phyloP scores from a whole-genome alignment of 2,888 invertebrate species.

The Taenaris catops region DNA sequence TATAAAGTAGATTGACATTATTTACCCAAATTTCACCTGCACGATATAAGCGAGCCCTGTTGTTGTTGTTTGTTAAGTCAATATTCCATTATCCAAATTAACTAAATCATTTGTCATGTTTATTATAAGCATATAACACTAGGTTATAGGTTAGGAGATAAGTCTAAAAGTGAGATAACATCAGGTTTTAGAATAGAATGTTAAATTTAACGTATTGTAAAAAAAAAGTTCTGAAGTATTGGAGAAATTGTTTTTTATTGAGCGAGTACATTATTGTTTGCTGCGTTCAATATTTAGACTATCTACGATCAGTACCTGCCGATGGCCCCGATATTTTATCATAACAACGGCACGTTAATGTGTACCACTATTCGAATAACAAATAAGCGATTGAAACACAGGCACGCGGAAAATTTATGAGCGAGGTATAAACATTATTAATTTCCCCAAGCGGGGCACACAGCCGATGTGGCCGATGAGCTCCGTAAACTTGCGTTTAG shows the following conservation, averaged over 20 bases:
- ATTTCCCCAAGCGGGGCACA: constrained; percentile 33
- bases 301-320: constrained; percentile 45
- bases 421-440: constrained; percentile 27
- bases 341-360: constrained; percentile 40
- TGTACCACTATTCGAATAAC: constrained; percentile 28
- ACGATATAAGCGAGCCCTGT: constrained; percentile 36
- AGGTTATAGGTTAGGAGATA: too few relatives aligned
- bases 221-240: too few relatives aligned
- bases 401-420: constrained; percentile 24
- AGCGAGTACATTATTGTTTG: too few relatives aligned
- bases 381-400: constrained; percentile 24
- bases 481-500: constrained; percentile 67
- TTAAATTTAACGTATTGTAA: too few relatives aligned
- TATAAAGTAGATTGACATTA: constrained; percentile 71
- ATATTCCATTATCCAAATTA: too few relatives aligned
- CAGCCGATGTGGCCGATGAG: constrained; percentile 59
- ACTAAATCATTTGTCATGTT: too few relatives aligned
- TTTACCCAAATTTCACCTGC: constrained; percentile 58
- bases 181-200: too few relatives aligned
- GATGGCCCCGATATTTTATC: constrained; percentile 39
- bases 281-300: too few relatives aligned
- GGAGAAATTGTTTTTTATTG: too few relatives aligned
- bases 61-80: constrained; percentile 10
- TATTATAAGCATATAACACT: too few relatives aligned
- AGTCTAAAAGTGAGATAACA: too few relatives aligned